phyloP scores from a whole-genome alignment of 2,113 vertebrate species.

The Alouatta palliata region DNA sequence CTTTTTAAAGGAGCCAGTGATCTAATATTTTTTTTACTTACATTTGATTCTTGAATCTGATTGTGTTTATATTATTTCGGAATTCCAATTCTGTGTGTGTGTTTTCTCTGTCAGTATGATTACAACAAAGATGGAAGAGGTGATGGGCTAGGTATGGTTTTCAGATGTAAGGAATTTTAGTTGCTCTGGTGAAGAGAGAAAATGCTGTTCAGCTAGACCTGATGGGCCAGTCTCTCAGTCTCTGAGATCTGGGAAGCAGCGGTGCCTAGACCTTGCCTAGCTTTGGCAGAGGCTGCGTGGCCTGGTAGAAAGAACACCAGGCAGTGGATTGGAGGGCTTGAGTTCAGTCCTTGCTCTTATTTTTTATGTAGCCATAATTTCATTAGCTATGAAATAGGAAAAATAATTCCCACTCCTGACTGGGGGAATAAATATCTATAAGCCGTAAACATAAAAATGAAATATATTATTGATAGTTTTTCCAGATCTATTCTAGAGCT shows the following conservation, averaged over 20 bases:
- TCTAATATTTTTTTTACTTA: background rate
- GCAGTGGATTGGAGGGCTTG: background rate
- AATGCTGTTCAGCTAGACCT: background rate
- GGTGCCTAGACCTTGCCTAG: background rate
- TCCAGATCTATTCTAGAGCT: background rate
- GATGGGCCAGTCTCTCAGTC: background rate
- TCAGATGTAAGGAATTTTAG: background rate
- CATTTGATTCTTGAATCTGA: background rate
- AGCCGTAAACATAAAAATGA: background rate
- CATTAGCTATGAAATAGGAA: background rate
- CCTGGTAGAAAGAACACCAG: background rate
- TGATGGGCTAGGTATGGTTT: background rate
- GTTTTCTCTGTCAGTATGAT: background rate
- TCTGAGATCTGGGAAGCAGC: background rate
- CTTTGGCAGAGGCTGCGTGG: background rate
- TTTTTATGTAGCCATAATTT: background rate
- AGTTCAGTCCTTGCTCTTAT: background rate
- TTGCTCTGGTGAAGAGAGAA: background rate
- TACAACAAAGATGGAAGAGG: background rate
- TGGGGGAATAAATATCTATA: background rate
- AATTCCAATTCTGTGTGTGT: background rate
- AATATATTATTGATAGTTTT: background rate
- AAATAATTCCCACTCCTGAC: background rate
- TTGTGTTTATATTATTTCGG: background rate
- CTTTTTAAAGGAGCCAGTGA: background rate